Base-by-base conservation (phyloP, 2,797 vertebrate genomes). In the Clarias fuscus region DNA sequence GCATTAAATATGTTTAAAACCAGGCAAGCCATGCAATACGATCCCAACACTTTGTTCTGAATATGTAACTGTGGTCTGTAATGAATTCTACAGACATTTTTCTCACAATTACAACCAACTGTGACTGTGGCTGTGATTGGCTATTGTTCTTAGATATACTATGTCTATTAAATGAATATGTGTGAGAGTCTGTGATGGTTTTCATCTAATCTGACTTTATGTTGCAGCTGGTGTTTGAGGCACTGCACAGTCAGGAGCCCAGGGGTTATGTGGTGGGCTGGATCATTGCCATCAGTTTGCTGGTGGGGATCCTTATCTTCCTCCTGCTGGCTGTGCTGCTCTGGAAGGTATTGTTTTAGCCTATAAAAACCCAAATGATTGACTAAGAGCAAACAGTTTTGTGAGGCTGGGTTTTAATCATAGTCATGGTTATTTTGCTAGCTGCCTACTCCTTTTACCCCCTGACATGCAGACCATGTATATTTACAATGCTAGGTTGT, bases 251-350 rank as follows among this genome's bases (percentile, higher is more conserved):
- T 92, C 96, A 99, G 94, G 98, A 99, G 92, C 97, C 98, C 40
- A 96, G 98, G 85, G 98, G 98, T 88, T 99, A 99, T 77, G 97
- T 99, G 24, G 98, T 99, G 0, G 98, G 98, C 82, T 99, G 98
- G 98, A 99, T 99, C 95, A 99, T 99, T 67, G 98, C 98, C 95
- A 99, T 99, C 93, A 99, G 98, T 91, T 95, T 99, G 92, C 95
- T 99, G 86, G 97, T 99, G 93, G 98, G 98, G 91, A 97, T 99
- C 94, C 97, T 99, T 92, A 98, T 99, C 95, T 99, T 99, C 93
- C 92, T 99, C 87, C 94, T 99, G 88, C 93, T 99, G 90, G 98
- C 98, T 58, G 98, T 99, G 90, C 94, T 99, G 64, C 96, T 99
- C 88, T 99, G 98, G 98, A 99, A 99, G 98, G 98, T 99, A 96